phyloP scores from a whole-genome alignment of 2,888 invertebrate genomes.

The Lobophora halterata region DNA sequence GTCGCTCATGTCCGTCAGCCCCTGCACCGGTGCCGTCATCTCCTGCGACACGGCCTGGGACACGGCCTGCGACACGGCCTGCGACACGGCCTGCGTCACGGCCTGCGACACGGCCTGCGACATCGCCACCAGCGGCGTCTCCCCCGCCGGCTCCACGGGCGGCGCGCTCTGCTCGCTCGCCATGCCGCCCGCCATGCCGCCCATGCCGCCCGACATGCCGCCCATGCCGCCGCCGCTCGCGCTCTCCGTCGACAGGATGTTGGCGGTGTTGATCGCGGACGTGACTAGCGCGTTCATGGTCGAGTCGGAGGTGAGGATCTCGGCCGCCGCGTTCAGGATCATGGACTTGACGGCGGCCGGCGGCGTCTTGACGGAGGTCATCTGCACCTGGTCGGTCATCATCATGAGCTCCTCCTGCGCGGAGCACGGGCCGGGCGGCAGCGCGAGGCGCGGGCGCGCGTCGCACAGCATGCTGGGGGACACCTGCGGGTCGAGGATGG shows the following conservation, averaged over 20 bases:
- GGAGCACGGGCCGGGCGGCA: slow-evolving; percentile 36
- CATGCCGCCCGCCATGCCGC: slow-evolving; percentile 21
- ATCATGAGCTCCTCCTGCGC: slow-evolving; percentile 63
- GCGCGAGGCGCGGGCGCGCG: slow-evolving; percentile 41
- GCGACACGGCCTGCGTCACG: slow-evolving; percentile 71
- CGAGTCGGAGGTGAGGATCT: slow-evolving; percentile 83
- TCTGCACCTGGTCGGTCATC: slow-evolving; percentile 60
- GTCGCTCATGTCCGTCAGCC: slow-evolving; percentile 91
- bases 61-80: slow-evolving; percentile 73
- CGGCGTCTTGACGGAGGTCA: slow-evolving; percentile 74
- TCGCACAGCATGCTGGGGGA: slow-evolving; percentile 81
- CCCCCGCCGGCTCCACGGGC: slow-evolving; percentile 56
- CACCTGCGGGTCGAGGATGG: slow-evolving; percentile 81
- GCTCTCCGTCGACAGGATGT: slow-evolving; percentile 65
- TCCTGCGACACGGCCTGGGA: slow-evolving; percentile 74
- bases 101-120: slow-evolving; percentile 78
- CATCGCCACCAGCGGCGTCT: slow-evolving; percentile 68
- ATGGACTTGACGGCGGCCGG: slow-evolving; percentile 87
- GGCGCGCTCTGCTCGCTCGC: slow-evolving; percentile 45
- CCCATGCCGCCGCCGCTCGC: slow-evolving; percentile 34
- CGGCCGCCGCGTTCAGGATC: slow-evolving; percentile 87
- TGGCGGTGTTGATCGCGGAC: slow-evolving; percentile 75
- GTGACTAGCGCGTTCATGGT: slow-evolving; percentile 81
- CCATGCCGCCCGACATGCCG: slow-evolving; percentile 31
- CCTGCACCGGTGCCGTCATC: slow-evolving; percentile 83